Evolutionary conservation across 2,797 vertebrate species (phyloP).

Genomic region (Mico argentatus): DNA sequence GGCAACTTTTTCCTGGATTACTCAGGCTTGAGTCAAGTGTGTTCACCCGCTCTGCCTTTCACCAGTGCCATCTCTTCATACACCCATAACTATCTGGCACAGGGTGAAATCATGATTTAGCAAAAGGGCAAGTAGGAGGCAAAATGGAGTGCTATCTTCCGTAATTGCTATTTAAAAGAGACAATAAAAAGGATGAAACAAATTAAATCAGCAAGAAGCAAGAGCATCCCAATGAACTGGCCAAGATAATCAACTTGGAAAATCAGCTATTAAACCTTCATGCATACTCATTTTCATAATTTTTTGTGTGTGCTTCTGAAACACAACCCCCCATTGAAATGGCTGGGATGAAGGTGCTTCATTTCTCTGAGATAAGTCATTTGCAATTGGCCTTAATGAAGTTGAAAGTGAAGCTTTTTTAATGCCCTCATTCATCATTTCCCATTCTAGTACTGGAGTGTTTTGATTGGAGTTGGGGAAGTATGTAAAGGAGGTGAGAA

Average conservation of each 20-base stretch:
- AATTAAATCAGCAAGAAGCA: constrained; percentile 76
- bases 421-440: constrained; percentile 17
- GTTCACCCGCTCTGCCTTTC: constrained; percentile 61
- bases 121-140: constrained; percentile 59
- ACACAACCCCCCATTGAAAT: constrained; percentile 32
- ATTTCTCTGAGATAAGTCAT: constrained; percentile 45
- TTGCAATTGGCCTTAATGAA: constrained; percentile 24
- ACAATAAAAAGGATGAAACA: constrained; percentile 75
- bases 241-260: constrained; percentile 77
- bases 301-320: constrained; percentile 44
- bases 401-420: background rate
- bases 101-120: constrained; percentile 72
- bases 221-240: constrained; percentile 68
- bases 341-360: constrained; percentile 36
- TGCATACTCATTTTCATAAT: constrained; percentile 67
- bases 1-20: constrained; percentile 63
- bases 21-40: constrained; percentile 67
- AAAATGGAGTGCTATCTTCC: constrained; percentile 59
- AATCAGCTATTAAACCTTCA: constrained; percentile 75
- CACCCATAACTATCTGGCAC: constrained; percentile 54
- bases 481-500: background rate
- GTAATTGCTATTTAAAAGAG: constrained; percentile 73
- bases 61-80: constrained; percentile 66
- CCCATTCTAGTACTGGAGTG: background rate
- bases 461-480: background rate